These are phyloP conservation scores for Eupithecia inturbata DNA, from an alignment of 2,888 invertebrate species.

Conservation along the genomic window DNA sequence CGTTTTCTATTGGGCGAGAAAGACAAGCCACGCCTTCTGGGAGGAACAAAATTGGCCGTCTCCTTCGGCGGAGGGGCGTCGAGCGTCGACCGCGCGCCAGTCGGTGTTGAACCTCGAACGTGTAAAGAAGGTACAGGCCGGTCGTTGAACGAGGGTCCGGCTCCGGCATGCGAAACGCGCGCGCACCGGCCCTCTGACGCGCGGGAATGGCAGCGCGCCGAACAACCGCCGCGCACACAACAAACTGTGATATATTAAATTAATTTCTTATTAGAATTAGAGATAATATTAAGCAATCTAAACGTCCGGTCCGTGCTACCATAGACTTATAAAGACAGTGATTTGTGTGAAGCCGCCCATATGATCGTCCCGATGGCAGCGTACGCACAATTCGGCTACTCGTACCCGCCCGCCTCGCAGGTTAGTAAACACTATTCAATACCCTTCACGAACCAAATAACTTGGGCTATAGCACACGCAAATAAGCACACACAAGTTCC, in stretches of 20 bases:
- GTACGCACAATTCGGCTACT: slow-evolving; percentile 96
- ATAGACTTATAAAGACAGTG: slow-evolving; percentile 82
- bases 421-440: slow-evolving; percentile 77
- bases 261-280: slow-evolving; percentile 66
- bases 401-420: slow-evolving; percentile 96
- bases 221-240: slow-evolving; percentile 76
- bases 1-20: slow-evolving; percentile 64
- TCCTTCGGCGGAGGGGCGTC: slow-evolving; percentile 81
- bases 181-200: slow-evolving; percentile 74
- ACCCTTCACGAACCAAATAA: neutral
- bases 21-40: slow-evolving; percentile 63
- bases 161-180: slow-evolving; percentile 75
- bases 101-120: slow-evolving; percentile 77
- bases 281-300: slow-evolving; percentile 63
- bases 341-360: slow-evolving; percentile 82
- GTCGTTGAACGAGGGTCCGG: slow-evolving; percentile 56
- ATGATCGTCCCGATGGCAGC: slow-evolving; percentile 87
- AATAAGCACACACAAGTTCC: neutral
- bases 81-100: slow-evolving; percentile 79
- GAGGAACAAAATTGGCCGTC: slow-evolving; percentile 70
- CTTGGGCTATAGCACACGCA: neutral
- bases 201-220: slow-evolving; percentile 80
- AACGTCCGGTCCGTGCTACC: slow-evolving; percentile 75
- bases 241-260: slow-evolving; percentile 78
- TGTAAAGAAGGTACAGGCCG: slow-evolving; percentile 73